Percentiles rank a stretch among this genome's conserved stretches.
These are phyloP conservation scores for Drosophila lini DNA, from an alignment of 1,140 invertebrate genomes.

Conservation along the genomic window DNA sequence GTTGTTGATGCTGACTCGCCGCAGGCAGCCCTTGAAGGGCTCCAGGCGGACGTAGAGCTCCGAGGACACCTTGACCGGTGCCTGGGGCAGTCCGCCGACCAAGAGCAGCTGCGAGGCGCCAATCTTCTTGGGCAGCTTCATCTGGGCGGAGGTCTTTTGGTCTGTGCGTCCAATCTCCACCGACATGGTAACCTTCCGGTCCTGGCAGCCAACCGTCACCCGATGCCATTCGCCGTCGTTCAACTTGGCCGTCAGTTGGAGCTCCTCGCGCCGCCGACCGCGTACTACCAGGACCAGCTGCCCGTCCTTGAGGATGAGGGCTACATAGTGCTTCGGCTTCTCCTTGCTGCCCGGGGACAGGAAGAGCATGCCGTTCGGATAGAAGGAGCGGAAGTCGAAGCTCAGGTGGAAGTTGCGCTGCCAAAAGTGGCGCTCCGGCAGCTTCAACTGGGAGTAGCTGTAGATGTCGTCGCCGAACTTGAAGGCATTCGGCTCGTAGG, in stretches of 20 bases:
- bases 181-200: constrained; percentile 88
- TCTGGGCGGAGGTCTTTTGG: constrained; percentile 85
- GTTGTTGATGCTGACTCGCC: constrained; percentile 90
- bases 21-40: constrained; percentile 93
- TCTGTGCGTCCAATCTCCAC: constrained; percentile 89
- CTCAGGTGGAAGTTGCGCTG: constrained; percentile 90
- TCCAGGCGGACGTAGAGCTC: constrained; percentile 87
- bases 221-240: constrained; percentile 95
- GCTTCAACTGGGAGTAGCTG: constrained; percentile 90
- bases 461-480: constrained; percentile 93
- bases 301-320: constrained; percentile 89
- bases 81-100: constrained; percentile 91
- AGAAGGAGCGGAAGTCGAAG: constrained; percentile 94
- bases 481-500: constrained; percentile 91
- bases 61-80: constrained; percentile 83
- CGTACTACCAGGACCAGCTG: constrained; percentile 89
- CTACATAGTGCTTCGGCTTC: constrained; percentile 89
- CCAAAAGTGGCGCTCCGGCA: constrained; percentile 88
- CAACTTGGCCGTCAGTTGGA: constrained; percentile 87
- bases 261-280: constrained; percentile 87
- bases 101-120: constrained; percentile 90
- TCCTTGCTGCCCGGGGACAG: constrained; percentile 88
- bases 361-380: constrained; percentile 92
- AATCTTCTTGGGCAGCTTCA: constrained; percentile 89
- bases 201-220: constrained; percentile 87